These are phyloP conservation scores for Miltochrista miniata DNA, from an alignment of 2,888 invertebrate genomes.

Conservation along the genomic window DNA sequence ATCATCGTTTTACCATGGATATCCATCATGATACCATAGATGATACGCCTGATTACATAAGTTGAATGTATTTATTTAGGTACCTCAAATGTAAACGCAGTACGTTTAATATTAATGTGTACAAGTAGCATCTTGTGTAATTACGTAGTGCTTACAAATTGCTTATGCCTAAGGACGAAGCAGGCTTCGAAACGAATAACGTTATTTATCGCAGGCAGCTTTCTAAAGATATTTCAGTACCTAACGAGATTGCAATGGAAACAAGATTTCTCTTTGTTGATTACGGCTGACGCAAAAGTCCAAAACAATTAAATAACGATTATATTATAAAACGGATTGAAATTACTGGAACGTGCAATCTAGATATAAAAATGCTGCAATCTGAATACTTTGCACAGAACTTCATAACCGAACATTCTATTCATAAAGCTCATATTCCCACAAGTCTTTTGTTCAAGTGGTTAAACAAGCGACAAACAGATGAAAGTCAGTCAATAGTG, in stretches of 20 bases:
- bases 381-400: neutral
- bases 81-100: too few relatives aligned
- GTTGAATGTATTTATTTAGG: too few relatives aligned
- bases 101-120: neutral
- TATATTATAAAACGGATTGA: neutral
- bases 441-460: conserved; percentile 6
- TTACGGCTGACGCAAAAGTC: neutral
- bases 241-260: conserved; percentile 1
- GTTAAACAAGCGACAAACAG: conserved; percentile 6
- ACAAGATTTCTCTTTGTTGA: conserved; percentile 3
- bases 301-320: neutral
- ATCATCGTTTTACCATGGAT: too few relatives aligned
- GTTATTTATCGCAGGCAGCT: neutral
- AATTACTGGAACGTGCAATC: neutral
- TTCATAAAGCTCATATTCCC: conserved; percentile 1
- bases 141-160: conserved; percentile 11
- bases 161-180: conserved; percentile 1
- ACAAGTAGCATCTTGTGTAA: neutral
- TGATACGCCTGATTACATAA: too few relatives aligned
- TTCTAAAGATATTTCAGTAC: neutral
- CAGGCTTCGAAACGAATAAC: neutral
- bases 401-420: neutral
- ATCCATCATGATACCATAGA: too few relatives aligned
- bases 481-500: conserved; percentile 10
- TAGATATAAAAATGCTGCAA: neutral